phyloP scores from a whole-genome alignment of 1,140 invertebrate genomes.

The Pogonomyrmex californicus region DNA sequence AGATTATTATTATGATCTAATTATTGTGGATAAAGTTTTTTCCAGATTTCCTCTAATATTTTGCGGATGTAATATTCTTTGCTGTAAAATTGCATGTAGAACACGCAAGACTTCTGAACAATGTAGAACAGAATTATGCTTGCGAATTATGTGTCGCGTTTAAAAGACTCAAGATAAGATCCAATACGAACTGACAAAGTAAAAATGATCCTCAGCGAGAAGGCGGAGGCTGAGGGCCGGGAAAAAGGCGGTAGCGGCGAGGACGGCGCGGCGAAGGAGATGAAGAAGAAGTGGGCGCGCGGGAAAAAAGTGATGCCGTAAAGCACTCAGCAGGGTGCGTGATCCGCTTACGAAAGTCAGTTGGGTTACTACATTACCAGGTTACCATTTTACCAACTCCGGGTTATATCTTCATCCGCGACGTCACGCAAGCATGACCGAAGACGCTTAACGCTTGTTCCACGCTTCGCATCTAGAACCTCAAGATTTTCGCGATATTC shows the following conservation, averaged over 20 bases:
- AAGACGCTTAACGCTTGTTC: slow-evolving; percentile 56
- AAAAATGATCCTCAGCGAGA: slow-evolving; percentile 52
- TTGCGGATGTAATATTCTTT: neutral
- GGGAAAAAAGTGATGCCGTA: slow-evolving; percentile 85
- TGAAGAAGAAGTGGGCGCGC: slow-evolving; percentile 73
- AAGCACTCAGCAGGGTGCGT: slow-evolving; percentile 86
- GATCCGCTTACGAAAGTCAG: slow-evolving; percentile 85
- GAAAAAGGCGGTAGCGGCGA: slow-evolving; percentile 48
- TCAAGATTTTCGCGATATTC: neutral
- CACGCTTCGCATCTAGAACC: slow-evolving; percentile 17
- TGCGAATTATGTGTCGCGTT: slow-evolving; percentile 28
- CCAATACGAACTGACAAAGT: slow-evolving; percentile 57
- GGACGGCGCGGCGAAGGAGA: slow-evolving; percentile 63
- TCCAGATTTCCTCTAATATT: neutral
- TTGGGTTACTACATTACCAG: slow-evolving; percentile 78
- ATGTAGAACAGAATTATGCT: neutral
- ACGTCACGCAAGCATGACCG: slow-evolving; percentile 59
- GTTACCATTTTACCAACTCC: slow-evolving; percentile 76
- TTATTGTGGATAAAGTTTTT: too few species aligned
- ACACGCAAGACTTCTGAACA: neutral
- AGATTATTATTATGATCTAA: neutral
- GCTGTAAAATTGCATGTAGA: neutral
- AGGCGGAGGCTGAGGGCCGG: slow-evolving; percentile 45
- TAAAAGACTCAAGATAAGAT: slow-evolving; percentile 37
- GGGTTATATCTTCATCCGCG: slow-evolving; percentile 67